These are phyloP conservation scores for Psephotus haematonotus DNA, from an alignment of 2,113 vertebrate genomes.

Conservation along the genomic window DNA sequence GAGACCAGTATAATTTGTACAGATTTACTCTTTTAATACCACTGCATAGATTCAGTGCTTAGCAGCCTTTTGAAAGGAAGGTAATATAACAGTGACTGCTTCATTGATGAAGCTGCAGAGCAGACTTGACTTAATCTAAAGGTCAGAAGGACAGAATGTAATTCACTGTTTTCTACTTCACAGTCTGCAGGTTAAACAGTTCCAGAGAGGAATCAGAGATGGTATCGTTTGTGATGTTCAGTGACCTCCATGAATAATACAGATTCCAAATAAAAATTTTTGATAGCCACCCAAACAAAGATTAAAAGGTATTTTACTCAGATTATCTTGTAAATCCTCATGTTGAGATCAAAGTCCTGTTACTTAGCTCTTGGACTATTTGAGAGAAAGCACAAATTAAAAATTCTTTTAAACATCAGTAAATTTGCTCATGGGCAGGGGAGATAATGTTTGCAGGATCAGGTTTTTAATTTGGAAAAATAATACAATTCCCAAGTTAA, in stretches of 20 bases:
- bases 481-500: neutral
- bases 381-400: neutral
- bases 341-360: neutral
- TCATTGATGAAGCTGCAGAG: neutral
- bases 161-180: neutral
- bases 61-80: neutral
- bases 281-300: neutral
- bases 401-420: neutral
- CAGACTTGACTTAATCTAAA: neutral
- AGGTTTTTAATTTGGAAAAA: constrained; percentile 34
- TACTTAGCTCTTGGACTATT: neutral
- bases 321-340: neutral
- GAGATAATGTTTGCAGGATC: neutral
- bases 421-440: neutral
- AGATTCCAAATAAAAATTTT: neutral
- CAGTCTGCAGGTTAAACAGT: neutral
- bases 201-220: neutral
- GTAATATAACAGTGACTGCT: neutral
- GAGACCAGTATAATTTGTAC: neutral
- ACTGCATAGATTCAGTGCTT: neutral
- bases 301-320: neutral
- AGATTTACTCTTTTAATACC: neutral
- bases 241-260: neutral
- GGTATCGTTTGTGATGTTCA: neutral
- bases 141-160: neutral